phyloP scores from a whole-genome alignment of 2,113 vertebrate genomes.

The Leptosomus discolor region DNA sequence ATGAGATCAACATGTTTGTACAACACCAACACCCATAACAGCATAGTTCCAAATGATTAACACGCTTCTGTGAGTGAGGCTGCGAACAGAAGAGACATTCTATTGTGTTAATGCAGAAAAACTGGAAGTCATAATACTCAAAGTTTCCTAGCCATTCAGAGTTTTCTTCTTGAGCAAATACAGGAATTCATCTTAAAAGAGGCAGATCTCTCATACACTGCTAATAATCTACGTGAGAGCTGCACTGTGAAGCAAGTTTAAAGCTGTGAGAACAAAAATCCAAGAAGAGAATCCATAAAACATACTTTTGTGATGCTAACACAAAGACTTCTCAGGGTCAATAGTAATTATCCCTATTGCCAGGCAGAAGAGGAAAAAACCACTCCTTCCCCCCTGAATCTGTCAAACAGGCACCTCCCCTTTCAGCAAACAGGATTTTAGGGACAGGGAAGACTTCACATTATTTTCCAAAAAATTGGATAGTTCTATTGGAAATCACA shows the following conservation, averaged over 20 bases:
- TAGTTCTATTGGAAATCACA: background rate
- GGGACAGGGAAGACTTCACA: background rate
- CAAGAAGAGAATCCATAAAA: background rate
- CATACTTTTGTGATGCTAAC: background rate
- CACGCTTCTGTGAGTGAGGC: fast-evolving
- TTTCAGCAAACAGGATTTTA: background rate
- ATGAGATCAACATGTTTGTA: background rate
- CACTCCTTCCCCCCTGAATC: background rate
- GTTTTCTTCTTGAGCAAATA: background rate
- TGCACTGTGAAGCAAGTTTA: background rate
- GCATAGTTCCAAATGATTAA: background rate
- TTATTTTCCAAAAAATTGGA: background rate
- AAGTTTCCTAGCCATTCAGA: background rate
- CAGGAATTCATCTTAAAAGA: background rate
- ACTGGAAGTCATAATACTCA: background rate
- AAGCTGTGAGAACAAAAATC: background rate
- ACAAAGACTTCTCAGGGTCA: background rate
- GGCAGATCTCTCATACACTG: background rate
- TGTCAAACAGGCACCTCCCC: background rate
- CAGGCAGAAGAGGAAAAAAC: background rate
- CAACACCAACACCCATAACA: background rate
- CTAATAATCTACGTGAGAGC: background rate
- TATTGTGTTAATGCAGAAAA: background rate
- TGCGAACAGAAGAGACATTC: background rate
- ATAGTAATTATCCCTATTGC: background rate